Evolutionary conservation across 2,113 vertebrate genomes (phyloP).

Genomic region (Brachypteracias leptosomus): DNA sequence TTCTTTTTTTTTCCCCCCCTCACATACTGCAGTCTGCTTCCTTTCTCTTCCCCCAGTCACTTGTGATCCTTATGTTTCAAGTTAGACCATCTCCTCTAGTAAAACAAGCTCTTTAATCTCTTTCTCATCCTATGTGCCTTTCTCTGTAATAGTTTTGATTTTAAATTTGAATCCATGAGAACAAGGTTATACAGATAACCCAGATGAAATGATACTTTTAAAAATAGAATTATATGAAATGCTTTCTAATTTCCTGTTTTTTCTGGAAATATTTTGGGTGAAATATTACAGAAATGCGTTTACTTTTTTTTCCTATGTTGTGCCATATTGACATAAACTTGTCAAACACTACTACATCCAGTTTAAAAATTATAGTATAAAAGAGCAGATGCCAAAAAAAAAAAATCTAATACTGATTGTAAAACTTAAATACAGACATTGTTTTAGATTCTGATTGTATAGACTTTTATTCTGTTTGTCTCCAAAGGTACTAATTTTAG

Average conservation of each 20-base stretch:
- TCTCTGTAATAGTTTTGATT: not conserved
- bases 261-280: not conserved
- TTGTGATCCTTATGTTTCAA: not conserved
- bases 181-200: not conserved
- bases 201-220: not conserved
- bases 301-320: not conserved
- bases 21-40: not conserved
- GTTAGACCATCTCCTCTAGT: not conserved
- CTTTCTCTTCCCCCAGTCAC: not conserved
- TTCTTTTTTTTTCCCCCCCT: accelerated
- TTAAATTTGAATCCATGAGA: not conserved
- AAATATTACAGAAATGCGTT: not conserved
- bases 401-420: not conserved
- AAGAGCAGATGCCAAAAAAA: not conserved
- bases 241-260: not conserved
- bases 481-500: not conserved
- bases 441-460: not conserved
- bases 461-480: not conserved
- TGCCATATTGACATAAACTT: not conserved
- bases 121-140: not conserved
- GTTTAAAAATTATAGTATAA: not conserved
- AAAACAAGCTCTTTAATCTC: not conserved
- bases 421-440: not conserved
- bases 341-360: not conserved
- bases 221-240: not conserved